Evolutionary conservation across 2,113 vertebrate species (phyloP), one percentile per base, ranked within the genome.

Genomic region (Microcebus tavaratra): DNA sequence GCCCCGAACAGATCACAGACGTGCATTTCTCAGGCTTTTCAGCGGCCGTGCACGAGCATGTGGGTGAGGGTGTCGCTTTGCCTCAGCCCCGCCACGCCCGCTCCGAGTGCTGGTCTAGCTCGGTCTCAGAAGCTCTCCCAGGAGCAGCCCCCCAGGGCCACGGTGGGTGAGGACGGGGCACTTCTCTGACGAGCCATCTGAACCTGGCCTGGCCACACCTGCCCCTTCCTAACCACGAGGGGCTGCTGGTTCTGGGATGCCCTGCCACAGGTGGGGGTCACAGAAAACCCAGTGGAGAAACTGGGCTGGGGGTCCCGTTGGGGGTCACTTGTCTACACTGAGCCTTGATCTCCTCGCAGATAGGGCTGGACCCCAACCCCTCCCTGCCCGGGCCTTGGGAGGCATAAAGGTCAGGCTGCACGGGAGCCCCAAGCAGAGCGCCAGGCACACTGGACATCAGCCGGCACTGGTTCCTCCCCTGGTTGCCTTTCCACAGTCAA

Each of bases 1-100:
- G 39, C 0, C 39, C 3, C 9, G 5, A 76, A 42, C 7, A 39
- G 8, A 53, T 6, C 0, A 0, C 45, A 15, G 59, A 42, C 2
- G 0, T 6, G 23, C 9, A 11, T 15, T 65, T 45, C 94, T 75
- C 48, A 1, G 39, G 20, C 21, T 34, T 75, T 61, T 23, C 1
- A 3, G 18, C 6, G 65, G 61, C 0, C 1, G 21, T 13, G 5
- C 11, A 3, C 13, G 25, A 29, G 18, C 3, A 3, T 1, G 13
- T 8, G 36, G 12, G 7, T 29, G 27, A 12, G 18, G 39, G 61
- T 23, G 55, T 3, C 53, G 61, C 67, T 29, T 13, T 20, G 8
- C 42, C 31, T 0, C 1, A 20, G 63, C 45, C 8, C 42, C 2
- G 14, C 9, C 13, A 12, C 8, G 27, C 53, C 55, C 0, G 1